phyloP scores from a whole-genome alignment of 1,140 invertebrate genomes.

The Brachionus sp. region DNA sequence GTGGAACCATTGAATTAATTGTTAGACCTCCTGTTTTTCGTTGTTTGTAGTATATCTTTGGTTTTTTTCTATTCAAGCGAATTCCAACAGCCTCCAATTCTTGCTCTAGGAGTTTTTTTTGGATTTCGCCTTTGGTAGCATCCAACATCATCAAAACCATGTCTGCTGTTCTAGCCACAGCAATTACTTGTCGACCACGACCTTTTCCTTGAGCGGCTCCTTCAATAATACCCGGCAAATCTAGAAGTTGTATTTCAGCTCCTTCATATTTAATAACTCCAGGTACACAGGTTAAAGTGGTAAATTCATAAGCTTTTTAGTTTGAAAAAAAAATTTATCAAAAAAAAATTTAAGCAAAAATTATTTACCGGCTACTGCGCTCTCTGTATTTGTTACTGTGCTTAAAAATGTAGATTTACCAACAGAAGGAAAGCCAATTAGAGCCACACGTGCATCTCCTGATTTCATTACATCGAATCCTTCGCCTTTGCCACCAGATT shows the following conservation, averaged over 20 bases:
- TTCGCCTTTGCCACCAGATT: constrained; percentile 75
- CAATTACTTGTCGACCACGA: constrained; percentile 96
- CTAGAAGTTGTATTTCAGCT: constrained; percentile 95
- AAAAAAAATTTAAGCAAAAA: constrained; percentile 56
- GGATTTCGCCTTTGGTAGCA: constrained; percentile 90
- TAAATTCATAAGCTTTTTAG: constrained; percentile 93
- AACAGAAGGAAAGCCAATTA: constrained; percentile 97
- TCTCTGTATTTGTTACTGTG: constrained; percentile 72
- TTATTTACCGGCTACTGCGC: constrained; percentile 49
- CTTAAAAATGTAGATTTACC: constrained; percentile 96
- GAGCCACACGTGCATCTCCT: constrained; percentile 96
- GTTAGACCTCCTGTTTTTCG: constrained; percentile 97
- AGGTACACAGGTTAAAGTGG: constrained; percentile 96
- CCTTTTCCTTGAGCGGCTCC: constrained; percentile 99
- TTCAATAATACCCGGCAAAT: constrained; percentile 99
- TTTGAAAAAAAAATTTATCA: constrained; percentile 60
- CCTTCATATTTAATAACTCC: constrained; percentile 99
- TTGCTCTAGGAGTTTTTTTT: constrained; percentile 91
- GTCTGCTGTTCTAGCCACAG: constrained; percentile 94
- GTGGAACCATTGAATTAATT: constrained; percentile 77
- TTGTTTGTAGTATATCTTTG: constrained; percentile 88
- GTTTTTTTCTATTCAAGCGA: constrained; percentile 89
- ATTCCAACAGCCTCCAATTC: constrained; percentile 98
- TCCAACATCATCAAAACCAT: constrained; percentile 97
- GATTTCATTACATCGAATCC: constrained; percentile 99